Base-by-base conservation (phyloP, 2,888 invertebrate species). In the Nymphalis c-album region DNA sequence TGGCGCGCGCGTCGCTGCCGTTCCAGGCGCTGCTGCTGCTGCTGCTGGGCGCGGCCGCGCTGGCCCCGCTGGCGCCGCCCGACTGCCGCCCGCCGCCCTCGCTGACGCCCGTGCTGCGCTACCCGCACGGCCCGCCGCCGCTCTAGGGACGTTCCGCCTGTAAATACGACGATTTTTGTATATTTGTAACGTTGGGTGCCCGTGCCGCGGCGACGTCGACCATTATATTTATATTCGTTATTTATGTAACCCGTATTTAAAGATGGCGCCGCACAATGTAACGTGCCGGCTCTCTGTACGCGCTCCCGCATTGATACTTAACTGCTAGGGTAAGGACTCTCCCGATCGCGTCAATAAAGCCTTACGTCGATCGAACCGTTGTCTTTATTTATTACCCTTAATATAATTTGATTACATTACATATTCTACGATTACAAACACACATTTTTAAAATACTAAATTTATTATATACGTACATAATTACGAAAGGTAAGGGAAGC, bases 21-120 rank as follows among this genome's bases (percentile, higher is more conserved):
- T 96, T 99, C 85, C 98, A 99, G 93, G 97, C 98, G 71, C 93
- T 99, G 79, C 96, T 99, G 93, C 94, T 99, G 78, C 93, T 99
- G 71, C 94, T 99, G 78, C 94, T 99, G 80, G 98, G 98, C 68
- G 96, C 98, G 70, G 98, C 98, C 63, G 96, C 98, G 63, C 93
- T 99, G 77, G 96, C 99, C 64, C 98, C 98, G 7, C 95, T 96
- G 87, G 95, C 96, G 74, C 95, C 95, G 73, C 96, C 96, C 87
- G 94, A 98, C 83, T 94, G 96, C 76, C 95, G 77, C 95, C 96
- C 22, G 93, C 95, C 76, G 96, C 94, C 98, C 67, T 96, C 97
- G 20, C 47, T 70, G 7, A 64, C 64, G 76, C 98, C 98, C 53
- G 96, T 98, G 88, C 93, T 98, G 76, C 94, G 96, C 69, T 98